Base-by-base conservation (phyloP, 1,140 invertebrate genomes). In the Penaeus indicus region DNA sequence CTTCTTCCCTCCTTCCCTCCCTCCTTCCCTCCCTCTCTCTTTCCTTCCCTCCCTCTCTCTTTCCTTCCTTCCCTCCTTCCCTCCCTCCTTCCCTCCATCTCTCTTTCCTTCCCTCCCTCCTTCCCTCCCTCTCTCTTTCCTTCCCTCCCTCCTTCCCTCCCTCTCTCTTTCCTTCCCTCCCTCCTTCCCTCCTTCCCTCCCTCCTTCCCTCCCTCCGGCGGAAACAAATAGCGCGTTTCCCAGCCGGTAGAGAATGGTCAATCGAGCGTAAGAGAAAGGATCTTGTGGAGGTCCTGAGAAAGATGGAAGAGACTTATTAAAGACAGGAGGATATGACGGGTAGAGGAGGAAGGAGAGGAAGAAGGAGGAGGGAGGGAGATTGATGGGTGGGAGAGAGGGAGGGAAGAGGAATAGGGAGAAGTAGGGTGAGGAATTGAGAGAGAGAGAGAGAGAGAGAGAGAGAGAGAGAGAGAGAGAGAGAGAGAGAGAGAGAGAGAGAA, bases 301-400 rank as follows among this genome's bases (percentile, higher is more conserved):
- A 32, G 77, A 42, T 78, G 77, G 27, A 13, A 47, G 78, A 54
- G 78, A 54, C 47, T 54, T 80, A 54, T 38, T 80, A 54, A 54
- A 54, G 47, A 54, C 60, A 54, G 78, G n/a, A 21, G 78, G 32
- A 54, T 21, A 25, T 54, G 78, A 25, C 42, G 78, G 42, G 38
- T 80, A 38, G 11, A 4, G 38, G n/a, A n/a, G 11, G 38, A n/a
- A 16, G 38, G 32, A 19, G 78, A 47, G 38, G 78, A 38, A 47
- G 38, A n/a, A 54, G 78, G 47, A 22, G 19, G 42, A 54, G 78
- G 54, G n/a, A 21, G 42, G 22, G 42, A 27, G 18, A 8, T 2
- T 3, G 8, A 0, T 0, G 11, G 75, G 3, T 5, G 22, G 27
- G 3, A 4, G 8, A 3, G 22, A 32, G 18, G 3, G 3, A 4